Percentiles rank a stretch among this genome's conserved stretches.
phyloP scores from a whole-genome alignment of 2,888 invertebrate genomes.

The Ophioninae sp. region DNA sequence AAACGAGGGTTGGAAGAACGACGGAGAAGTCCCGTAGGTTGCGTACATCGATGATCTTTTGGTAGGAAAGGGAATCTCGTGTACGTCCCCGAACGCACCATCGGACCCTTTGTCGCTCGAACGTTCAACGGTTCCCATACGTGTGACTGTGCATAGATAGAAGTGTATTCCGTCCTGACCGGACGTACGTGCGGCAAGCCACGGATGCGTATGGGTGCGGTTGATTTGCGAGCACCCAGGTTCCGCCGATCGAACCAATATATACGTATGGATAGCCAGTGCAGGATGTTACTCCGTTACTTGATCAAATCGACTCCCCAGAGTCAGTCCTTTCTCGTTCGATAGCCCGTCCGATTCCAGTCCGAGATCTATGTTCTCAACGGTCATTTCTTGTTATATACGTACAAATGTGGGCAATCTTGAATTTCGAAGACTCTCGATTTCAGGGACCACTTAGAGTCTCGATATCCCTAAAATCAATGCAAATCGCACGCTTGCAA shows the following conservation, averaged over 20 bases:
- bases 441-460: slow-evolving; percentile 21
- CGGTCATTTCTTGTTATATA: slow-evolving; percentile 2
- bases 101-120: slow-evolving; percentile 12
- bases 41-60: neutral
- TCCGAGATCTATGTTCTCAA: slow-evolving; percentile 40
- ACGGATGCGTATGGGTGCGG: slow-evolving; percentile 63
- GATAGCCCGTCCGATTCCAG: slow-evolving; percentile 70
- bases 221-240: slow-evolving; percentile 77
- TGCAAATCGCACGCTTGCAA: neutral
- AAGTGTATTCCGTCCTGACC: slow-evolving; percentile 45
- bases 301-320: slow-evolving; percentile 74
- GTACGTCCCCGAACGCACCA: neutral
- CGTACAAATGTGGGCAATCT: neutral
- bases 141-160: slow-evolving; percentile 13
- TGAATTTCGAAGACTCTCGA: slow-evolving; percentile 28
- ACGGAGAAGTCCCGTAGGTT: slow-evolving; percentile 14
- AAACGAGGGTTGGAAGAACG: slow-evolving; percentile 8
- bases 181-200: slow-evolving; percentile 58
- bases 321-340: slow-evolving; percentile 75
- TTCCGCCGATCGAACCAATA: slow-evolving; percentile 73
- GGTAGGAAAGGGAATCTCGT: neutral
- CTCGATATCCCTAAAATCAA: slow-evolving; percentile 11
- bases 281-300: slow-evolving; percentile 55
- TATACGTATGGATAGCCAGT: neutral
- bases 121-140: slow-evolving; percentile 3